Conservation (phyloP, 2,797 vertebrate genomes). For the Amblyraja radiata region DNA sequence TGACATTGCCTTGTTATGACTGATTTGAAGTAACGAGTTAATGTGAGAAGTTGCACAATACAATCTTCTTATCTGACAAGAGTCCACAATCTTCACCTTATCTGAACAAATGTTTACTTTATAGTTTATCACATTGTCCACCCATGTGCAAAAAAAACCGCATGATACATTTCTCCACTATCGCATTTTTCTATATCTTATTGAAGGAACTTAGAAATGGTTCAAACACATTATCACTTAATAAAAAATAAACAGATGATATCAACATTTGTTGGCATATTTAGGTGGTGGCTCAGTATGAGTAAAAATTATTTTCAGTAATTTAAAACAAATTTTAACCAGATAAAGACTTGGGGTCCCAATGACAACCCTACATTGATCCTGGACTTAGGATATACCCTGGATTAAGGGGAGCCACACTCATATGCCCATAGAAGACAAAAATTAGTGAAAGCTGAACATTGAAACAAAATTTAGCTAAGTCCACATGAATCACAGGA, state of each 20-base stretch:
- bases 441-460: not conserved
- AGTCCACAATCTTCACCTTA: constrained; percentile 45
- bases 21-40: not conserved
- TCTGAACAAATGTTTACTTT: constrained; percentile 61
- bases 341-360: no score
- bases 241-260: not conserved
- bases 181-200: constrained; percentile 52
- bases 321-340: not conserved
- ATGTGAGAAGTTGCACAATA: constrained; percentile 15
- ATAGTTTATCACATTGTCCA: constrained; percentile 57
- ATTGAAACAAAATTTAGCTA: not conserved
- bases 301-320: not conserved
- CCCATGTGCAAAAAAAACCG: constrained; percentile 50
- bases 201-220: not conserved
- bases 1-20: constrained; percentile 24
- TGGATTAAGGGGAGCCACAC: not conserved
- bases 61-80: constrained; percentile 25
- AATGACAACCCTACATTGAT: not conserved
- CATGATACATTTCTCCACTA: constrained; percentile 44
- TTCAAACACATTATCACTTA: not conserved
- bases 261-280: not conserved
- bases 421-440: not conserved
- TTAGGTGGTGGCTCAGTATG: not conserved
- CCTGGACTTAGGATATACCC: not conserved
- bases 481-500: not conserved